Conservation (phyloP, 2,888 invertebrate genomes). For the Perizoma flavofasciatum region DNA sequence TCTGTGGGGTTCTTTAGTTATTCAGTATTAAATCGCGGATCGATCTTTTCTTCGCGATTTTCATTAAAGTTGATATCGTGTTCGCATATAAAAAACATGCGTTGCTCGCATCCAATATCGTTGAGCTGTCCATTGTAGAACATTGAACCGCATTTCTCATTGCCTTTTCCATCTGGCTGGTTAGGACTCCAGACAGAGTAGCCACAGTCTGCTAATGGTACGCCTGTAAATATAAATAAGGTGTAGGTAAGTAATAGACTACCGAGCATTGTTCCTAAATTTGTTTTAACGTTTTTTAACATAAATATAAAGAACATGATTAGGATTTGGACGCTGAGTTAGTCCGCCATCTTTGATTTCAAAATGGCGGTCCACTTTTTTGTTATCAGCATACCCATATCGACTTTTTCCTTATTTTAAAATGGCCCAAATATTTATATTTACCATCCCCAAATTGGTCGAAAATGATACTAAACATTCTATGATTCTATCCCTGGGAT, state of each 20-base stretch:
- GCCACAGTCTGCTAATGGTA: constrained; percentile 52
- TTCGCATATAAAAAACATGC: constrained; percentile 68
- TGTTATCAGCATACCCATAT: too few relatives aligned
- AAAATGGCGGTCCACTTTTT: too few relatives aligned
- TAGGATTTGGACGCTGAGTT: too few relatives aligned
- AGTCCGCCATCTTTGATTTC: too few relatives aligned
- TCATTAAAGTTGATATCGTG: constrained; percentile 48
- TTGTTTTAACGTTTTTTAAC: too few relatives aligned
- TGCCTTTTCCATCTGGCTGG: constrained; percentile 62
- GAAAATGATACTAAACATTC: too few relatives aligned
- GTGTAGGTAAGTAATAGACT: background rate
- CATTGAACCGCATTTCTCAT: constrained; percentile 66
- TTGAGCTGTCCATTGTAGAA: constrained; percentile 63
- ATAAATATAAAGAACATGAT: too few relatives aligned
- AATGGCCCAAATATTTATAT: too few relatives aligned
- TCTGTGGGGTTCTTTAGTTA: background rate
- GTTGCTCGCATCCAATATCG: constrained; percentile 55
- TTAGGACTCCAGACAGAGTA: constrained; percentile 57
- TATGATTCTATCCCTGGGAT: too few relatives aligned
- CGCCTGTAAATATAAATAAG: constrained; percentile 41
- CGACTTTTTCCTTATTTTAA: too few relatives aligned
- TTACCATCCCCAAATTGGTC: too few relatives aligned
- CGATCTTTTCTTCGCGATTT: background rate
- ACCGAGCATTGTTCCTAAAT: too few relatives aligned
- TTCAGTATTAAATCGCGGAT: background rate